Conservation (phyloP, 37 sponge, comb jelly and placozoan genomes). For the Hexactinellida sp. region DNA sequence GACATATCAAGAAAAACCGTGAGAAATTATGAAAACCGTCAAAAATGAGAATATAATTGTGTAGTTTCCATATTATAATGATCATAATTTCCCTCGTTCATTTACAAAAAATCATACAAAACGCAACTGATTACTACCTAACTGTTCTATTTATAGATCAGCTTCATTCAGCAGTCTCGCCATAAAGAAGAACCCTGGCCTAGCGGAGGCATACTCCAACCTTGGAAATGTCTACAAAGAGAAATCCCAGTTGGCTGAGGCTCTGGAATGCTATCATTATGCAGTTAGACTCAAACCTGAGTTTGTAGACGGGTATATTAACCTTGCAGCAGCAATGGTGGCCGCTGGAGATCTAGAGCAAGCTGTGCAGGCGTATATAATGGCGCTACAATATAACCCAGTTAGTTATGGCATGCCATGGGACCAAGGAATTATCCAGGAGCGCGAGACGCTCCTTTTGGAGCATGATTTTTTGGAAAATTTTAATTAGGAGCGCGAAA, state of each 20-base stretch:
- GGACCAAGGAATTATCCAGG: too few species aligned
- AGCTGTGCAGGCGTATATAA: slow-evolving; percentile 85
- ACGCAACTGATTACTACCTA: too few species aligned
- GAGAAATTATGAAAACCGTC: too few species aligned
- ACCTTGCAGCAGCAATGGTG: slow-evolving; percentile 94
- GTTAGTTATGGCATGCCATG: slow-evolving; percentile 50
- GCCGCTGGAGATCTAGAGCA: slow-evolving; percentile 80
- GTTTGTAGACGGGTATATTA: slow-evolving; percentile 98
- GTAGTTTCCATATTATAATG: too few species aligned
- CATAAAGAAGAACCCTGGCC: slow-evolving; percentile 85
- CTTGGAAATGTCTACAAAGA: slow-evolving; percentile 97
- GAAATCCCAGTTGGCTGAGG: slow-evolving; percentile 74
- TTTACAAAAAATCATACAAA: too few species aligned
- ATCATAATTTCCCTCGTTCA: too few species aligned
- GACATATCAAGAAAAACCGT: too few species aligned
- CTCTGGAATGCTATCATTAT: slow-evolving; percentile 83
- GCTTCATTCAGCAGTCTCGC: slow-evolving; percentile 91
- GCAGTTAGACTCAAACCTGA: slow-evolving; percentile 90
- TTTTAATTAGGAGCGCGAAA: too few species aligned
- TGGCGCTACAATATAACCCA: slow-evolving; percentile 89
- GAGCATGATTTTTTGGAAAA: too few species aligned
- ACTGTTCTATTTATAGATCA: slow-evolving; percentile 74
- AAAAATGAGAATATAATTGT: too few species aligned
- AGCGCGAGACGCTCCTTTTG: too few species aligned
- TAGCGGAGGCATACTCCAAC: slow-evolving; percentile 98